Evolutionary conservation across 2,797 vertebrate species (phyloP), one percentile per base, ranked within the genome.

Genomic region (Scleropages formosus): DNA sequence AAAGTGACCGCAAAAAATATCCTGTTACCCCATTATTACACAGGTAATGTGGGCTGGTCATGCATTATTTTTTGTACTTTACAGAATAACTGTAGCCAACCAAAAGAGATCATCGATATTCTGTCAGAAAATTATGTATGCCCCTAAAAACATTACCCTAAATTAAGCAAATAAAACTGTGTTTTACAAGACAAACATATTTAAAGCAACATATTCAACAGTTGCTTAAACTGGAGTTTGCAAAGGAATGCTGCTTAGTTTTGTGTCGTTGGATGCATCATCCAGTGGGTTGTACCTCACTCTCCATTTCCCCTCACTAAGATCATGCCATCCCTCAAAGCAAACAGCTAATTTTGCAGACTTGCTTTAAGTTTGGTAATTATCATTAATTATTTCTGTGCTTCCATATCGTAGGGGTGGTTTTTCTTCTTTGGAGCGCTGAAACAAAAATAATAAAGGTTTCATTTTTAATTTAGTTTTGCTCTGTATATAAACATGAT

Each of bases 401-500:
- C 72, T 77, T 77, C 82, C 82, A 75, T 78, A 56, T 74, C 78
- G 71, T 67, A 70, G 62, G 73, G 65, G 67, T 78, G 79, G 75
- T 78, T 80, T 80, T 79, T 74, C 77, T 72, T 49, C 75, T 78
- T 60, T 81, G 78, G 70, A 62, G 24, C 79, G 74, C 67, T 77
- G 72, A 77, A 63, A 75, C 77, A 53, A 75, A 80, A 73, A 76
- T 74, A 79, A 68, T 12, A 18, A 49, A 26, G 72, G 78, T 78
- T 80, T 72, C 78, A 77, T 78, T 78, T 81, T 74, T 75, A 69
- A 7, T 27, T 71, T 75, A 76, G 72, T 85, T 83, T 80, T 80
- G 79, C 84, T 83, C 78, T 91, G 88, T 91, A 91, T 88, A 91
- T 89, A 89, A 81, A 82, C 0, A 79, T 83, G 81, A 78, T 80